Base-by-base conservation (phyloP, 2,113 vertebrate species). In the Salvelinus sp. region DNA sequence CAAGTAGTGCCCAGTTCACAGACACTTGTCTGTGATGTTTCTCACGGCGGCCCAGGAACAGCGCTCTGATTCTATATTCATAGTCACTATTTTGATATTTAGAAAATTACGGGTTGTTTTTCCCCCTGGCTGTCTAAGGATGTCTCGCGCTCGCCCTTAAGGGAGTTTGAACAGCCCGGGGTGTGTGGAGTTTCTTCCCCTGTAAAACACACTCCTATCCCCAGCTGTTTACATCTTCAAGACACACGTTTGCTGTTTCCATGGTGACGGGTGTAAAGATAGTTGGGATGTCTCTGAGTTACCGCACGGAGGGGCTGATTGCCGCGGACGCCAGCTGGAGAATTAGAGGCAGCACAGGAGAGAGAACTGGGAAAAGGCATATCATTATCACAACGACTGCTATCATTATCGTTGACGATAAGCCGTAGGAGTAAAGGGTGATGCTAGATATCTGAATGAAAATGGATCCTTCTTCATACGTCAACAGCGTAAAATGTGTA, bases 231-330 rank as follows among this genome's bases (percentile, higher is more conserved):
- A 87, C 88, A 84, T 88, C 79, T 79, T 80, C 79, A 77, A 79
- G 82, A 82, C 85, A 91, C 66, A 74, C 83, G 80, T 79, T 80
- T 82, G 88, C 82, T 84, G 91, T 93, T 92, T 88, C 91, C 88
- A 91, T 88, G 89, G 88, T 47, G 69, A 93, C 75, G 47, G 77
- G 87, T 88, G 86, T 83, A 87, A 88, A 89, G 88, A 92, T 82
- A 81, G 85, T 83, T 38, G 54, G 66, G 65, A 57, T 48, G 58
- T 70, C 54, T 57, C 64, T 69, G 28, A 70, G 73, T 67, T 22
- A 6, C 22, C 22, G 60, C 22, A 48, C 18, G 70, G 76, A 5
- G 13, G 71, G 22, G 65, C 77, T 74, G 78, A 83, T 76, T 70
- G 60, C 62, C 71, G 72, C 57, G 72, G 79, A 85, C 60, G 72